Evolutionary conservation across 2,888 invertebrate species (phyloP).

Genomic region (Cyrtodaria siliqua): DNA sequence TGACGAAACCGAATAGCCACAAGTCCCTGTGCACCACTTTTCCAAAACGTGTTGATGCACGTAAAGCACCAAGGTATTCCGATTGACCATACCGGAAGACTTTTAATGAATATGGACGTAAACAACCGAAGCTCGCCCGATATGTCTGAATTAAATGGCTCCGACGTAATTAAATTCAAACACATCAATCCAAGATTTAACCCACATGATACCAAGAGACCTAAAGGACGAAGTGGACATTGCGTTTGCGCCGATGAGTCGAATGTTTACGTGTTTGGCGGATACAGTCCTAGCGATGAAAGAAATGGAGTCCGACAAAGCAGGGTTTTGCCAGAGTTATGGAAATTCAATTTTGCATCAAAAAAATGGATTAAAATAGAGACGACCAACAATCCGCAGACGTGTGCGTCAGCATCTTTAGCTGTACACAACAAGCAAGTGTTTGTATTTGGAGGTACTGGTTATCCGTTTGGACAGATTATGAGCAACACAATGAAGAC

Average conservation of each 20-base stretch:
- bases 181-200: slow-evolving; percentile 44
- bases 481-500: slow-evolving; percentile 92
- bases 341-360: slow-evolving; percentile 94
- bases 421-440: slow-evolving; percentile 84
- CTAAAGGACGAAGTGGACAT: slow-evolving; percentile 70
- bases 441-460: slow-evolving; percentile 97
- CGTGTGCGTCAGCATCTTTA: slow-evolving; percentile 67
- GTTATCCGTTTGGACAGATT: slow-evolving; percentile 94
- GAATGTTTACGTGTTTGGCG: slow-evolving; percentile 69
- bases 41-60: too few species aligned
- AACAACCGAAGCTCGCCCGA: too few species aligned
- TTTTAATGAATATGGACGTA: too few species aligned
- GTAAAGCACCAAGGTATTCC: too few species aligned
- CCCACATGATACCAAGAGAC: slow-evolving; percentile 51
- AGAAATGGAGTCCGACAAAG: slow-evolving; percentile 50
- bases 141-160: slow-evolving; percentile 17
- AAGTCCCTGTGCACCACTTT: too few species aligned
- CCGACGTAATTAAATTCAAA: slow-evolving; percentile 31
- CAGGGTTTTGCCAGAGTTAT: slow-evolving; percentile 88
- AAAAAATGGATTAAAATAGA: slow-evolving; percentile 91
- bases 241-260: slow-evolving; percentile 68
- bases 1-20: too few species aligned
- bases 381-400: slow-evolving; percentile 85
- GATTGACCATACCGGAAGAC: too few species aligned
- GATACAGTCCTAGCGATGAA: slow-evolving; percentile 63